Evolutionary conservation across 2,797 vertebrate species (phyloP), one percentile per base, ranked within the genome.

Genomic region (Arctocebus calabarensis): DNA sequence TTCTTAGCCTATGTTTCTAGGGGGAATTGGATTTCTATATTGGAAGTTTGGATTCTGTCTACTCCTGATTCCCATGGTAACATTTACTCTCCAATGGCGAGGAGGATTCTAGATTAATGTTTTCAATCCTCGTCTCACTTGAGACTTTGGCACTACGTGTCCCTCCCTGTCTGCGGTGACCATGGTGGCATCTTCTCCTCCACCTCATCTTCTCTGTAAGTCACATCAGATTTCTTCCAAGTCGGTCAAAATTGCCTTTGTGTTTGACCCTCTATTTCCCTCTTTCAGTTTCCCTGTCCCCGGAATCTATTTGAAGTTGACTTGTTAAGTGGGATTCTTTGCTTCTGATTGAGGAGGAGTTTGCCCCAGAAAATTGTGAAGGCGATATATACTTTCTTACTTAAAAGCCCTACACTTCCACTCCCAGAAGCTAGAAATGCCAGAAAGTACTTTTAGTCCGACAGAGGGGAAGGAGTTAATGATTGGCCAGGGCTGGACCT

Each of bases 1-100:
- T 96, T 90, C 91, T 96, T 81, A 92, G 73, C 97, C 84, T 96
- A 88, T 88, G 94, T 87, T 96, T 97, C 91, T 84, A 86, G 89
- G 86, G 71, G 52, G 82, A 94, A 88, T 81, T 70, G 40, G 57
- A 91, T 97, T 97, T 94, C 92, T 97, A 20, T 92, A 93, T 90
- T 95, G 90, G 79, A 93, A 89, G 45, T 62, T 66, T 87, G 96
- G 79, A 82, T 75, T 83, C 74, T 79, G 7, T 83, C 74, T 83
- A 7, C 40, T 66, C 45, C 77, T 34, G 70, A 94, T 43, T 20
- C 66, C 62, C 43, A 88, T 90, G 82, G 78, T 94, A 92, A 96
- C 90, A 89, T 94, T 95, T 88, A 84, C 79, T 94, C 84, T 95
- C 92, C 89, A 88, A 90, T 84, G 55, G 78, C 40, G 73, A 83